Conservation (phyloP, 2,888 invertebrate species). For the Cecidostiba fungosa region DNA sequence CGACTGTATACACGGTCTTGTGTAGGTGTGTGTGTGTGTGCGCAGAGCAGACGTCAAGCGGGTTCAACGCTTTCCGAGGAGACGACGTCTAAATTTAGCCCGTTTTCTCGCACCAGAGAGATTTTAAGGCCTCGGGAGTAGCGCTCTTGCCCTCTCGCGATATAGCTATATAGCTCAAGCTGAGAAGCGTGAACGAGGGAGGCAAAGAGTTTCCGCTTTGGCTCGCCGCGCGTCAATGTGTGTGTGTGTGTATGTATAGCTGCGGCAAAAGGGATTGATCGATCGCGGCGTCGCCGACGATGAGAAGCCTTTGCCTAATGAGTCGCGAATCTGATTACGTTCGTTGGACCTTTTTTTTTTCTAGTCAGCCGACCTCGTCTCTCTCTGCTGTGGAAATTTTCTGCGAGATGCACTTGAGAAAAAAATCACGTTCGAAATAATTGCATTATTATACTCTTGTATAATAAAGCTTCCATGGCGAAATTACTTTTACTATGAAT, state of each 20-base stretch:
- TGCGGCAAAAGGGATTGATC: constrained; percentile 54
- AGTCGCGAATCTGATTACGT: constrained; percentile 61
- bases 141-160: constrained; percentile 7
- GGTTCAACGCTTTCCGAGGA: constrained; percentile 72
- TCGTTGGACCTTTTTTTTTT: constrained; percentile 41
- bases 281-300: constrained; percentile 37
- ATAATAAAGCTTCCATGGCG: constrained; percentile 9
- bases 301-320: constrained; percentile 63
- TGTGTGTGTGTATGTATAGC: neutral
- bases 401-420: neutral
- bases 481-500: too few relatives aligned
- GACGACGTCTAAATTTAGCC: constrained; percentile 73
- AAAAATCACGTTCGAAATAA: neutral
- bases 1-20: constrained; percentile 9
- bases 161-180: neutral
- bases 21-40: neutral
- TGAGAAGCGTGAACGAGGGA: constrained; percentile 32
- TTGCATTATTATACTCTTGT: neutral
- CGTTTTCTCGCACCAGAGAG: constrained; percentile 60
- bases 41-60: constrained; percentile 59
- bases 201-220: constrained; percentile 46
- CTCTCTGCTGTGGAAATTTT: neutral
- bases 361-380: neutral
- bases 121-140: constrained; percentile 52
- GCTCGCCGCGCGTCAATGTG: neutral